phyloP scores from a whole-genome alignment of 1,140 invertebrate species.

The Formica selysi region DNA sequence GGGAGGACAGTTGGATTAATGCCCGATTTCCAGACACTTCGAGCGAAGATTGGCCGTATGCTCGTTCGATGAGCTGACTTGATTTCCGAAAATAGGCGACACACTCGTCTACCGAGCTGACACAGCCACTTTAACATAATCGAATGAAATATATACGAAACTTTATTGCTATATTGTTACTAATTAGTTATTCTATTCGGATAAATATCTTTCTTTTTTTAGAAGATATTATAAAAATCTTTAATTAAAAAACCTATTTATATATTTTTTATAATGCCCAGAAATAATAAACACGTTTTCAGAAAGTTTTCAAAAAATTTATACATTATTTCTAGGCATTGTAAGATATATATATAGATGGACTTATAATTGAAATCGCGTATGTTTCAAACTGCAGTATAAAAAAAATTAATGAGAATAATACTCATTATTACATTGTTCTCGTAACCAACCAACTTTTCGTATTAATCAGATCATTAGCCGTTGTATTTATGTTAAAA shows the following conservation, averaged over 20 bases:
- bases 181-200: not conserved
- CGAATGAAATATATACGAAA: not conserved
- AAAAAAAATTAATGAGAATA: not conserved
- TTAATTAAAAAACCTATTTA: too few species aligned
- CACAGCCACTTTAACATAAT: not conserved
- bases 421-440: conserved; percentile 16
- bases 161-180: not conserved
- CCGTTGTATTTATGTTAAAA: not conserved
- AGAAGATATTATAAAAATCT: too few species aligned
- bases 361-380: not conserved
- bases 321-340: not conserved
- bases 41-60: not conserved
- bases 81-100: conserved; percentile 31
- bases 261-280: too few species aligned
- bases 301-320: not conserved
- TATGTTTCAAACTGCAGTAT: not conserved
- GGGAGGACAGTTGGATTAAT: conserved; percentile 75
- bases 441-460: conserved; percentile 43
- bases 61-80: not conserved
- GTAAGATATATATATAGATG: not conserved
- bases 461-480: not conserved
- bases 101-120: not conserved
- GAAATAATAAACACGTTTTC: too few species aligned
- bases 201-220: too few species aligned
- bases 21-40: conserved; percentile 58